Base-by-base conservation (phyloP, 2,888 invertebrate genomes). In the Patella caerulea region DNA sequence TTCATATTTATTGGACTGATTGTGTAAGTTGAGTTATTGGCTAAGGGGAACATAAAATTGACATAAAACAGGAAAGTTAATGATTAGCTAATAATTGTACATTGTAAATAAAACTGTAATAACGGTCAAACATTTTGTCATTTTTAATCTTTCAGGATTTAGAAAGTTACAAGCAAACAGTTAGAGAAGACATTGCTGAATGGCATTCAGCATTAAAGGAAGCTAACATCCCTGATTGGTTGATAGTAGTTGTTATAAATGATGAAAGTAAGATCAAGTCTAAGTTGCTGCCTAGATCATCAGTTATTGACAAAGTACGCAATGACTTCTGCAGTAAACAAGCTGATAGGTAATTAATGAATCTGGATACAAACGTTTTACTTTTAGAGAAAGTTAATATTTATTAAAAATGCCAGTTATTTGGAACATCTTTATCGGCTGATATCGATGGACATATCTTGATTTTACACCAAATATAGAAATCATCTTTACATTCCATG, bases 1-100 rank as follows among this genome's bases (percentile, higher is more conserved):
- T 98, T 90, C 97, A 98, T 91, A 96, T 97, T 79, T 98, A 95
- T 92, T 97, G 98, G 95, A 97, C 96, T 34, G 98, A 98, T 91
- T 98, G 98, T 94, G 98, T 98, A 93, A 93, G 94, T 93, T 9
- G 24, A 19, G 2, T 65, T 65, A 12, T 45, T 45, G 4, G 34
- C 34, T 5, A 0, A 45, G 34, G 45, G 45, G 9, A 45, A 9
- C 9, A 45, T 45, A 45, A 7, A 45, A 45, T 45, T 45, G 45
- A 45, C 9, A 45, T 45, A 45, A 45, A 45, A 45, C 45, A 7
- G 45, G 7, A 7, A 9, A 45, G 45, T 45, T 45, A 45, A 45
- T 45, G 7, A 45, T 45, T 45, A 7, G 45, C 9, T 45, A 45
- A 45, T 45, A 45, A 45, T 45, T 45, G 45, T 45, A 45, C 9